phyloP scores from a whole-genome alignment of 2,797 vertebrate genomes.

The Microctenopoma lineatum region DNA sequence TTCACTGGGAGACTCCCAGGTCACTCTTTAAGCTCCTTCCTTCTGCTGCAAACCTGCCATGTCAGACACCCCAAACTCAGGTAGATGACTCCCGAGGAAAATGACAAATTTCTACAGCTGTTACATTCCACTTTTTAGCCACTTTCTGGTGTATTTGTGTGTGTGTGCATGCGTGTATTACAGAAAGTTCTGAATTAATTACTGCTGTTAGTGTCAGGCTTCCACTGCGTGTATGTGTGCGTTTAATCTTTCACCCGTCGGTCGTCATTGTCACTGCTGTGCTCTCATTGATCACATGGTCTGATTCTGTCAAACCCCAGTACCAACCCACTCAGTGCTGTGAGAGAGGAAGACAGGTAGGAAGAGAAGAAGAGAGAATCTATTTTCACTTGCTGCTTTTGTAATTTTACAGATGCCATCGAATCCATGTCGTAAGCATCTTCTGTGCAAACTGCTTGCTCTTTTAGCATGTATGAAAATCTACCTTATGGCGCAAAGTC shows the following conservation, averaged over 20 bases:
- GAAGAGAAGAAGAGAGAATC: constrained; percentile 13
- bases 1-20: constrained; percentile 78
- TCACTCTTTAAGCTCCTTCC: constrained; percentile 75
- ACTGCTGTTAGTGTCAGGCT: constrained; percentile 39
- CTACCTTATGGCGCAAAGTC: constrained; percentile 26
- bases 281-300: constrained; percentile 75
- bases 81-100: constrained; percentile 60
- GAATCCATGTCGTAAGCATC: constrained; percentile 21
- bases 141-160: constrained; percentile 11
- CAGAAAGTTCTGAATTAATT: constrained; percentile 42
- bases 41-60: constrained; percentile 53
- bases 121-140: constrained; percentile 51
- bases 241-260: constrained; percentile 56
- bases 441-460: constrained; percentile 3
- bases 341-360: constrained; percentile 32
- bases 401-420: constrained; percentile 25
- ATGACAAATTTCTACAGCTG: constrained; percentile 47
- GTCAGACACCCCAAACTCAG: constrained; percentile 57
- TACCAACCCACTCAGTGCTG: constrained; percentile 42
- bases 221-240: constrained; percentile 27
- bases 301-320: constrained; percentile 73
- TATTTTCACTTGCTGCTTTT: constrained; percentile 25
- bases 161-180: constrained; percentile 11
- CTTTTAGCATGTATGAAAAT: constrained; percentile 10
- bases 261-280: constrained; percentile 59